A percentile compares a stretch with the other conserved stretches of the same genome.
Evolutionary conservation across 2,888 invertebrate genomes (phyloP).

Genomic region (Agrilus mali): DNA sequence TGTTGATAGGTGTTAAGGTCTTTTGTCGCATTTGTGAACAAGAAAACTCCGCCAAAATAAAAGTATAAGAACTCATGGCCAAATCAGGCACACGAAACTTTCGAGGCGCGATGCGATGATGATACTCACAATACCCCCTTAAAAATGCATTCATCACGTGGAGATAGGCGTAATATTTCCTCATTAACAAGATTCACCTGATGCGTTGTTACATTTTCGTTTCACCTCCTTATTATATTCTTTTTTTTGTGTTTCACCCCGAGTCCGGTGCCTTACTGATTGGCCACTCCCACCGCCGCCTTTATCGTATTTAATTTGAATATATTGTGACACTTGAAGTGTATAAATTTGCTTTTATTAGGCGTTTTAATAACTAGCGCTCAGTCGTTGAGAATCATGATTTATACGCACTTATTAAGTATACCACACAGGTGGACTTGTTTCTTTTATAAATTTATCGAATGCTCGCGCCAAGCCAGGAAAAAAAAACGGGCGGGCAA

Average conservation of each 20-base stretch:
- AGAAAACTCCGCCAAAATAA: too few species aligned
- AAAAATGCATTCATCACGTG: slow-evolving; percentile 25
- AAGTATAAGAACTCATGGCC: too few species aligned
- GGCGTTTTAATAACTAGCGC: slow-evolving; percentile 12
- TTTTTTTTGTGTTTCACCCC: slow-evolving; percentile 10
- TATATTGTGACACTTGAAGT: slow-evolving; percentile 28
- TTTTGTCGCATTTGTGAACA: too few species aligned
- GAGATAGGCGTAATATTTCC: slow-evolving; percentile 25
- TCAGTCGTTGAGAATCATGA: slow-evolving; percentile 13
- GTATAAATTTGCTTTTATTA: slow-evolving; percentile 27
- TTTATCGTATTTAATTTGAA: slow-evolving; percentile 28
- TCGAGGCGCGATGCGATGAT: too few species aligned
- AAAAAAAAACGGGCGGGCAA: too few species aligned
- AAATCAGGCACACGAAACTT: too few species aligned
- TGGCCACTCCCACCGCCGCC: slow-evolving; percentile 1
- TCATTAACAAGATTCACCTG: slow-evolving; percentile 29
- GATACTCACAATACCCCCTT: slow-evolving; percentile 9
- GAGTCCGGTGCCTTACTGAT: too few species aligned
- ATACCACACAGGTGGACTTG: too few species aligned
- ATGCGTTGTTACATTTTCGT: neutral
- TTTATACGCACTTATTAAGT: slow-evolving; percentile 10
- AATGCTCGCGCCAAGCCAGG: too few species aligned
- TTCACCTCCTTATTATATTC: neutral
- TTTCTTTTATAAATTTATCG: too few species aligned
- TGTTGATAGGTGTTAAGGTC: too few species aligned